A percentile compares a stretch with the other conserved stretches of the same genome.
Conservation (phyloP, 2,113 vertebrate genomes). For the Muscicapa adusta region DNA sequence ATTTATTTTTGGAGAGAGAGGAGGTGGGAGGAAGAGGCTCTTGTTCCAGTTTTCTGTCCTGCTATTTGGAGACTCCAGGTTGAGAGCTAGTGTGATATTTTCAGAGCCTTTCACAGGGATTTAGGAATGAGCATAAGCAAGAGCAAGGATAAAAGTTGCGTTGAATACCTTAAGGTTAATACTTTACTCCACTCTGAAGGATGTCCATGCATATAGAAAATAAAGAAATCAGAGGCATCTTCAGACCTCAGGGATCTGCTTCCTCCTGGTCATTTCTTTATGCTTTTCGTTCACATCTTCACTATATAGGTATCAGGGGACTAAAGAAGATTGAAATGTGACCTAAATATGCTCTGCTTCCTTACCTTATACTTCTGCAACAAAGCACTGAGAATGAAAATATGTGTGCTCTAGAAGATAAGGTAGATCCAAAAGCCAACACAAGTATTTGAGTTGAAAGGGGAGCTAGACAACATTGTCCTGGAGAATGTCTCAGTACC, state of each 20-base stretch:
- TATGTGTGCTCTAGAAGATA: neutral
- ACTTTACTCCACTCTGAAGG: neutral
- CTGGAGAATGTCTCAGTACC: neutral
- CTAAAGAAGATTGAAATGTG: neutral
- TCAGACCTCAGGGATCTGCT: neutral
- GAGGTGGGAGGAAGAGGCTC: constrained; percentile 3
- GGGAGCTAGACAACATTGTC: neutral
- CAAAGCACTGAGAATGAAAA: neutral
- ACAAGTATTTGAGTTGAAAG: neutral
- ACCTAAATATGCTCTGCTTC: neutral
- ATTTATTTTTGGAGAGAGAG: constrained; percentile 43
- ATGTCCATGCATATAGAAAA: neutral
- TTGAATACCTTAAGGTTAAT: neutral
- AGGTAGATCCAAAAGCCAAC: neutral
- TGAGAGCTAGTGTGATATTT: constrained; percentile 6
- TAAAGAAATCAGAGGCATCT: neutral
- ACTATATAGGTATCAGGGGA: neutral
- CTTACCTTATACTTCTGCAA: neutral
- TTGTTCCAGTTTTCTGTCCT: constrained; percentile 38
- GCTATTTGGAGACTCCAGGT: constrained; percentile 30
- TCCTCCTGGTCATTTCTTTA: neutral
- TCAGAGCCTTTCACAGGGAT: constrained; percentile 2
- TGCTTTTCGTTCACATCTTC: neutral
- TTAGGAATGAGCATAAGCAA: neutral
- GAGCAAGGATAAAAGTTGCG: neutral